Evolutionary conservation across 2,797 vertebrate species (phyloP), one percentile per base, ranked within the genome.

Genomic region (Psittacula echo): DNA sequence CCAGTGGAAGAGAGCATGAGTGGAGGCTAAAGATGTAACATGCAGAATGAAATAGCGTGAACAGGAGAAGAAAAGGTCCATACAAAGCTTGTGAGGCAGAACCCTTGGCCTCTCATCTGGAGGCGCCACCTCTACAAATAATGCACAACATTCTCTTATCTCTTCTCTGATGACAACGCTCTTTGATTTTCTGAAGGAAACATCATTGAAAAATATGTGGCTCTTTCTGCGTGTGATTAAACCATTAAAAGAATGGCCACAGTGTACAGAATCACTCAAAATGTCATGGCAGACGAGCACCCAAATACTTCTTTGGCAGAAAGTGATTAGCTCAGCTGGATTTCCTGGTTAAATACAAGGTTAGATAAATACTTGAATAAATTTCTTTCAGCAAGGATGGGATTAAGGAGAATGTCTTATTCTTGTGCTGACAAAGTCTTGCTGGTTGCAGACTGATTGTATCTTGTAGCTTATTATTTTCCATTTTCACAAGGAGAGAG

Each of bases 341-440:
- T 90, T 98, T 97, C 97, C 97, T 97, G 97, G 93, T 97, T 96
- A 97, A 92, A 95, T 87, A 81, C 96, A 97, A 97, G 97, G 97
- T 97, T 97, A 98, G 87, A 96, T 91, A 98, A 98, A 98, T 97
- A 98, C 70, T 39, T 91, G 72, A 77, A 78, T 95, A 91, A 97
- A 96, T 83, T 93, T 95, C 94, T 97, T 96, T 96, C 97, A 94
- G 77, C 34, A 74, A 80, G 41, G 77, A 64, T 16, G 42, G 81
- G 90, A 92, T 96, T 84, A 82, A 80, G 87, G 73, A 45, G 37
- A 66, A 71, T 56, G 93, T 90, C 85, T 94, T 92, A 79, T 84
- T 95, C 87, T 90, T 89, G 74, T 90, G 72, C 89, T 79, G 60
- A 80, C 82, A 91, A 89, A 85, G 89, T 92, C 89, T 87, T 82